Conservation (phyloP, 2,888 invertebrate species). For the Melipona bicolor region DNA sequence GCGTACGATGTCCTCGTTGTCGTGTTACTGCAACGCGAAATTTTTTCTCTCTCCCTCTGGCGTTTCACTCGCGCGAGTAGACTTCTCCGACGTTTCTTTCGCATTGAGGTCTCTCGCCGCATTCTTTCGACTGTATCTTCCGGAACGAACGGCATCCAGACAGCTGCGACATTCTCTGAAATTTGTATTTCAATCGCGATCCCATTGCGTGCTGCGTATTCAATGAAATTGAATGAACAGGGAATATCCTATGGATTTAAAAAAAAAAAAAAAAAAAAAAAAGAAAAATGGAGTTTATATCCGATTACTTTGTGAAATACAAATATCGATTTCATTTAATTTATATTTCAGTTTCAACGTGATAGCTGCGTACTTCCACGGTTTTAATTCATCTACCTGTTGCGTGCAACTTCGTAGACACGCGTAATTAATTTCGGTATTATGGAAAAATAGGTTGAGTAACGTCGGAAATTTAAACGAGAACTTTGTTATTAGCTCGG, state of each 20-base stretch:
- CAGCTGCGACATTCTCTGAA: neutral
- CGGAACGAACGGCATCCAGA: conserved; percentile 27
- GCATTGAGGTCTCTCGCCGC: conserved; percentile 26
- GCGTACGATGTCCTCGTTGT: conserved; percentile 39
- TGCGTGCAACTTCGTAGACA: neutral
- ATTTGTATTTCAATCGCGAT: conserved; percentile 12
- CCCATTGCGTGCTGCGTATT: neutral
- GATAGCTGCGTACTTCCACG: neutral
- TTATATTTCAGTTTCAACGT: neutral
- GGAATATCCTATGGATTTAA: too few relatives aligned
- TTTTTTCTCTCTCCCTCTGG: conserved; percentile 29
- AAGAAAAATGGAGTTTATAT: neutral
- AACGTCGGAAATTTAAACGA: neutral
- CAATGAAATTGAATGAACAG: too few relatives aligned
- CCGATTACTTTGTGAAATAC: neutral
- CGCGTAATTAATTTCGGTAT: neutral
- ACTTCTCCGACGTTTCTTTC: conserved; percentile 23
- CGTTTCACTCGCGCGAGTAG: conserved; percentile 36
- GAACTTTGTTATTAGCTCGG: too few relatives aligned
- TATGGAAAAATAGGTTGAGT: too few relatives aligned
- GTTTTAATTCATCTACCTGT: conserved; percentile 10
- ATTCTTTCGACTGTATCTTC: conserved; percentile 29
- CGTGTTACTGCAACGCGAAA: conserved; percentile 25
- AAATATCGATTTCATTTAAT: neutral
- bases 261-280: too few relatives aligned